Evolutionary conservation across 1,140 invertebrate genomes (phyloP).

Genomic region (Semibalanus balanoides): DNA sequence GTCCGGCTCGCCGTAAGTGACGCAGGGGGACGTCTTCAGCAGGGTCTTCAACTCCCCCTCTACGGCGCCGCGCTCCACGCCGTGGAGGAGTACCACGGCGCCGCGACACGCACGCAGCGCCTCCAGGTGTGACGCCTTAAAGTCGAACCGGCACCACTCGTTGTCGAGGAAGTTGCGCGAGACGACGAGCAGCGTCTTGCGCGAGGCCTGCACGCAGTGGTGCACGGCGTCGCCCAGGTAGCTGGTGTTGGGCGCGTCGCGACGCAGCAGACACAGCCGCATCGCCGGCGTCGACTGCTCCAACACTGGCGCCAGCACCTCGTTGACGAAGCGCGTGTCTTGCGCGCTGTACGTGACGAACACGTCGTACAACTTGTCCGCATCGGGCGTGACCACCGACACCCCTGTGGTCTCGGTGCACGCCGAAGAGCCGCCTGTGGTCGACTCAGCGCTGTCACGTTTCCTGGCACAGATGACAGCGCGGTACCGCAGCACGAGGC

Average conservation of each 20-base stretch:
- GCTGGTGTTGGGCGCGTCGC: slow-evolving; percentile 40
- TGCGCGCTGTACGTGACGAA: slow-evolving; percentile 85
- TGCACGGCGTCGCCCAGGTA: slow-evolving; percentile 53
- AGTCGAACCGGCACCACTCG: slow-evolving; percentile 27
- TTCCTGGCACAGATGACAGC: not conserved
- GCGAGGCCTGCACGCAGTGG: slow-evolving; percentile 35
- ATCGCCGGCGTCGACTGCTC: slow-evolving; percentile 57
- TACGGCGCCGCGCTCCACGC: not conserved
- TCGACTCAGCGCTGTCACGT: not conserved
- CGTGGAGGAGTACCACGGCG: not conserved
- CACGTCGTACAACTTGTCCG: slow-evolving; percentile 56
- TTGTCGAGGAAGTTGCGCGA: slow-evolving; percentile 78
- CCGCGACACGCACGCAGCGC: slow-evolving; percentile 12
- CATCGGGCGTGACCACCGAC: not conserved
- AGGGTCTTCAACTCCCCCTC: not conserved
- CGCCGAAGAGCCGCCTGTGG: not conserved
- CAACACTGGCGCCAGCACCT: slow-evolving; percentile 64
- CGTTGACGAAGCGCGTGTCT: slow-evolving; percentile 75
- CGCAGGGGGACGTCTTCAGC: not conserved
- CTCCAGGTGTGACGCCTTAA: slow-evolving; percentile 28
- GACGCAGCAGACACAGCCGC: slow-evolving; percentile 29
- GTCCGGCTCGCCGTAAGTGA: not conserved
- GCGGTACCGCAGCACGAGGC: not conserved
- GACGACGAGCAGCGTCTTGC: slow-evolving; percentile 76
- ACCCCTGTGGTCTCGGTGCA: not conserved